phyloP scores from a whole-genome alignment of 2,113 vertebrate species.

The Esox niger region DNA sequence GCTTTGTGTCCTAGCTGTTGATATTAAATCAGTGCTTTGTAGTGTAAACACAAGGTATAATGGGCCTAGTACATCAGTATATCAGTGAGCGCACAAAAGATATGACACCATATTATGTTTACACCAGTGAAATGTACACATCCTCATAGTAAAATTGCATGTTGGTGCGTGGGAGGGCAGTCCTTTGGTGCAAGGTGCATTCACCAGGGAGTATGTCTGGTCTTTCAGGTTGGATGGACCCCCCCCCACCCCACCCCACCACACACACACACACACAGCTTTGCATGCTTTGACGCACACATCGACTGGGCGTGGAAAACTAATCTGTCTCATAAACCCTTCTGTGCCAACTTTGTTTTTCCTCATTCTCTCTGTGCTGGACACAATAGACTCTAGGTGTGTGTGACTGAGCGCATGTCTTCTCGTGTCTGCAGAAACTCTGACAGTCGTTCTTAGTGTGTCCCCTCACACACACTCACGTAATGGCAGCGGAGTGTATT shows the following conservation, averaged over 20 bases:
- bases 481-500: slow-evolving; percentile 43
- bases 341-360: slow-evolving; percentile 15
- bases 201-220: slow-evolving; percentile 25
- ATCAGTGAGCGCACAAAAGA: neutral
- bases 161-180: neutral
- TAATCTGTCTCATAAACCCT: neutral
- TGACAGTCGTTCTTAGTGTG: neutral
- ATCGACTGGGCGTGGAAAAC: slow-evolving; percentile 46
- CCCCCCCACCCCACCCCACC: too few relatives aligned
- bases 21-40: neutral
- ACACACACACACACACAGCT: slow-evolving; percentile 36
- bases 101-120: neutral
- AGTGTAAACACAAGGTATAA: slow-evolving; percentile 27
- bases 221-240: slow-evolving; percentile 72
- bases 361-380: neutral
- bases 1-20: slow-evolving; percentile 6
- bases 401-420: neutral
- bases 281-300: neutral
- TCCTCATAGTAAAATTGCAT: too few relatives aligned
- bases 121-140: slow-evolving; percentile 1
- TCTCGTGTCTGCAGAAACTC: neutral
- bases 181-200: neutral
- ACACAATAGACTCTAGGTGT: too few relatives aligned
- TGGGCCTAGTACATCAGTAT: neutral
- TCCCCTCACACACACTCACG: neutral